Conservation (phyloP, 2,113 vertebrate species). For the Mastomys natalensis region DNA sequence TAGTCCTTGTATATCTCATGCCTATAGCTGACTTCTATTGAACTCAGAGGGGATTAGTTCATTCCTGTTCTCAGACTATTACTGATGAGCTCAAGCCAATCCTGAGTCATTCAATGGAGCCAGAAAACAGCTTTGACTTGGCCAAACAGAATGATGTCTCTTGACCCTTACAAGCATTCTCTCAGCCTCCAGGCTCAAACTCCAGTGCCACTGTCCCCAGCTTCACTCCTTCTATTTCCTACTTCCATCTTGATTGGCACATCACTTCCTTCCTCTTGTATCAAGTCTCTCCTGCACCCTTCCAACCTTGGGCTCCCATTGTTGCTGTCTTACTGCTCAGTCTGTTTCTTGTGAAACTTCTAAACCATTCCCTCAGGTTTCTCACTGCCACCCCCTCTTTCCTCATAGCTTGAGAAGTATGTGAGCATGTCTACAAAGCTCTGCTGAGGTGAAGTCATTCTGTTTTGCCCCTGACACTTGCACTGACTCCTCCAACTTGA, state of each 20-base stretch:
- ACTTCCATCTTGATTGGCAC: not conserved
- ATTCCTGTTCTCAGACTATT: not conserved
- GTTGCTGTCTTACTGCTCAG: not conserved
- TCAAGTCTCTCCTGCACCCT: not conserved
- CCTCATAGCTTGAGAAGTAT: not conserved
- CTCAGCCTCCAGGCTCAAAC: not conserved
- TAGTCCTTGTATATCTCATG: not conserved
- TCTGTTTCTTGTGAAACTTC: not conserved
- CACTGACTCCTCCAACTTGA: not conserved
- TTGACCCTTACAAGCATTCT: not conserved
- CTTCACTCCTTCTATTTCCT: no score
- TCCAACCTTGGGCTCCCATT: not conserved
- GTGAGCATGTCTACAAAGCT: not conserved
- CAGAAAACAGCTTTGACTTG: not conserved
- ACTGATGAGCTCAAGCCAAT: not conserved
- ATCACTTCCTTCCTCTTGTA: not conserved
- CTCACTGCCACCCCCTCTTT: not conserved
- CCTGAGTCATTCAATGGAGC: not conserved
- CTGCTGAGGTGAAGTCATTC: not conserved
- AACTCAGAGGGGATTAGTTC: not conserved
- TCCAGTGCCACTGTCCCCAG: not conserved
- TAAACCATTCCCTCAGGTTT: not conserved
- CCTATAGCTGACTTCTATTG: not conserved
- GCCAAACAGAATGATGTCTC: not conserved
- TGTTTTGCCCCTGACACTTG: not conserved